Base-by-base conservation (phyloP, 2,888 invertebrate species). In the Cataglyphis livida region DNA sequence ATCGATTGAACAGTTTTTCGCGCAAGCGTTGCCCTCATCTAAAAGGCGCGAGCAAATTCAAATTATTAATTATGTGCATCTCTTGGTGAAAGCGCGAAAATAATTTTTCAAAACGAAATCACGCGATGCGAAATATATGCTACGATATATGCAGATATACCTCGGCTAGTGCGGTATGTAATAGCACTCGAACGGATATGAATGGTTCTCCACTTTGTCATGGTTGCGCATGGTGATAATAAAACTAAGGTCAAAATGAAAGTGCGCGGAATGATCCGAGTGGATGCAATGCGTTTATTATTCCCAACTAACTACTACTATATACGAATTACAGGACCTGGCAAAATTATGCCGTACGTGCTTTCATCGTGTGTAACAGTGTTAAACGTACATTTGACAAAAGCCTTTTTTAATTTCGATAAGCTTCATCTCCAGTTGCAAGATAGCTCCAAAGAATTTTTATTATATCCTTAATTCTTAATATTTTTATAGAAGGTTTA, bases 21-120 rank as follows among this genome's bases (percentile, higher is more conserved):
- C 41, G 54, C 35, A 59, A 48, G 44, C 38, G 35, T 78, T 44
- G 44, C 57, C 57, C 44, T 15, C 59, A 0, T 18, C 6, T n/a
- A 44, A 41, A 41, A 48, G n/a, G 48, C 21, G 70, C 70, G 21
- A 76, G n/a, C 41, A 41, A 76, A 76, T 76, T 54, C 41, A 32
- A 70, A 79, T 79, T 79, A 79, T 79, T 79, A 79, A 79, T 79
- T 79, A 79, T 70, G 21, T 21, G 35, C 59, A 44, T 35, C 59
- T n/a, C 44, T 70, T 35, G 25, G n/a, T 18, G 7, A 41, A 10
- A 44, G 21, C 21, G 59, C 12, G 59, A 25, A 25, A 25, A 35
- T 71, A 79, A 35, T 35, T 79, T 59, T 70, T 48, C 18, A 32
- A 25, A 61, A 32, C 70, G 25, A 70, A 71, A 79, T 70, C 35